phyloP scores from a whole-genome alignment of 2,113 vertebrate genomes.

The Delphinus delphis region DNA sequence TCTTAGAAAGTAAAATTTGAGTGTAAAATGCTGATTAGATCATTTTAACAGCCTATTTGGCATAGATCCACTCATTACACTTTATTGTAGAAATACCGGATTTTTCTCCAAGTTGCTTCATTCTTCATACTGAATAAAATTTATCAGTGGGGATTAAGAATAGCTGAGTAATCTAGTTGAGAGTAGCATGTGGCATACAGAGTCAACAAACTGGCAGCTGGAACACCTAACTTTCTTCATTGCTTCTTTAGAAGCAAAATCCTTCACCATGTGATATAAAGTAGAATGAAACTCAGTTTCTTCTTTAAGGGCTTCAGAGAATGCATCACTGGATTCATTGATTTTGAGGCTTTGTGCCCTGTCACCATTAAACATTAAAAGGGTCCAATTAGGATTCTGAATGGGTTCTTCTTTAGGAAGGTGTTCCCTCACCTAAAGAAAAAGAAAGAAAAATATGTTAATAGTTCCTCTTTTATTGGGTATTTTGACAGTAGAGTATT shows the following conservation, averaged over 20 bases:
- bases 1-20: conserved; percentile 44
- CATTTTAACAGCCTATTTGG: background rate
- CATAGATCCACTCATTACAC: conserved; percentile 30
- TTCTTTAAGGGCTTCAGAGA: conserved; percentile 85
- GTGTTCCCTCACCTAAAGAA: conserved; percentile 86
- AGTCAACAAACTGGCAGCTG: conserved; percentile 80
- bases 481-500: background rate
- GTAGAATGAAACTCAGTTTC: conserved; percentile 91
- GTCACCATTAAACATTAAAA: conserved; percentile 87
- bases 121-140: background rate
- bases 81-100: conserved; percentile 46
- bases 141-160: conserved; percentile 73
- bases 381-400: conserved; percentile 76
- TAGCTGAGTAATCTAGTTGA: conserved; percentile 87
- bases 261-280: conserved; percentile 91
- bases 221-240: conserved; percentile 65
- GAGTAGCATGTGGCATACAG: conserved; percentile 86
- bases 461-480: background rate
- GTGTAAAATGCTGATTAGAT: background rate
- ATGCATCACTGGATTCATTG: conserved; percentile 82
- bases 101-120: background rate
- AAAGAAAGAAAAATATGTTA: background rate
- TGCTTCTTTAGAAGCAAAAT: conserved; percentile 81
- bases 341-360: conserved; percentile 87
- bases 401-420: conserved; percentile 7